Conservation (phyloP, 1,140 invertebrate genomes). For the Pseudobourletiella spinata region DNA sequence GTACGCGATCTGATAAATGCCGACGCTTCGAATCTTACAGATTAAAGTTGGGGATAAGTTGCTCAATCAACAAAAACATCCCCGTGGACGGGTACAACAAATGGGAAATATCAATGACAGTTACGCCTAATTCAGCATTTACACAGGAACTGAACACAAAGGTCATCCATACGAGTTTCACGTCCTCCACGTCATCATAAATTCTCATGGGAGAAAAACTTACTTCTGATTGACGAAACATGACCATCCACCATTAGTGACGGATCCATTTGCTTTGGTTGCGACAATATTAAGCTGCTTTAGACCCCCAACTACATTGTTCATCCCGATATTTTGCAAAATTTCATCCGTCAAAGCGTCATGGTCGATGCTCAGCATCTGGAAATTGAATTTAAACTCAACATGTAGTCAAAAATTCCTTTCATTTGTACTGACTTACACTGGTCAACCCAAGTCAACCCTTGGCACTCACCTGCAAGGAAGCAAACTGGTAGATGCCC, state of each 20-base stretch:
- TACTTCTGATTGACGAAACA: constrained; percentile 23
- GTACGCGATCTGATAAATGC: too few relatives aligned
- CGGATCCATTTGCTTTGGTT: constrained; percentile 6
- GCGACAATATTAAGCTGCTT: constrained; percentile 18
- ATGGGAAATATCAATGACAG: too few relatives aligned
- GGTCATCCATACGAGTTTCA: too few relatives aligned
- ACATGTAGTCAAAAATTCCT: background rate
- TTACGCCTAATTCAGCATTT: too few relatives aligned
- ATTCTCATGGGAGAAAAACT: constrained; percentile 10
- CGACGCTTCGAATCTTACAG: too few relatives aligned
- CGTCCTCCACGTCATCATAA: too few relatives aligned
- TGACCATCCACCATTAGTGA: constrained; percentile 23
- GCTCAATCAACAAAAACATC: too few relatives aligned
- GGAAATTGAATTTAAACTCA: too few relatives aligned
- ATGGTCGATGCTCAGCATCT: constrained; percentile 29
- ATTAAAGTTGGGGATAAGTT: background rate
- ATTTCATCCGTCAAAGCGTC: constrained; percentile 18
- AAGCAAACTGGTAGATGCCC: constrained; percentile 1
- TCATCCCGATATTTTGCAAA: constrained; percentile 14
- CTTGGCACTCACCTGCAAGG: constrained; percentile 13
- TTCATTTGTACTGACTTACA: background rate
- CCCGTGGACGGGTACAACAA: too few relatives aligned
- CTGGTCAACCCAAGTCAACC: background rate
- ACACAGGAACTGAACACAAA: too few relatives aligned
- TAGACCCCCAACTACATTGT: constrained; percentile 6